phyloP scores from a whole-genome alignment of 2,113 vertebrate species.

The Pluvialis apricaria region DNA sequence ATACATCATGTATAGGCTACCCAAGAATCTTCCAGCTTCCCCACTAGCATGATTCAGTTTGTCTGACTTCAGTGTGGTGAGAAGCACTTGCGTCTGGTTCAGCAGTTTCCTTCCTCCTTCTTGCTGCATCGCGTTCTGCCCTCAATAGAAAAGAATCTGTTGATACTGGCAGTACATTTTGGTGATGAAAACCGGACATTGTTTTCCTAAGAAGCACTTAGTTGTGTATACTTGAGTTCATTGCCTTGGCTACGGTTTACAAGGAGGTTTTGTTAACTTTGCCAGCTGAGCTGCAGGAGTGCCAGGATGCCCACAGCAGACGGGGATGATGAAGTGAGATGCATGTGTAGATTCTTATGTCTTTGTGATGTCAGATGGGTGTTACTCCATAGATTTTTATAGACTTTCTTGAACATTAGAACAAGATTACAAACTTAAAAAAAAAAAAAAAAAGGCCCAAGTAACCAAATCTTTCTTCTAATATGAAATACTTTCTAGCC shows the following conservation, averaged over 20 bases:
- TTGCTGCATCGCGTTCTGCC: background rate
- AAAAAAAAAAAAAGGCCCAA: background rate
- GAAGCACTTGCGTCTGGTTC: background rate
- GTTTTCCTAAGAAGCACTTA: background rate
- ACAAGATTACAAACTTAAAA: background rate
- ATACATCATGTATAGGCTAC: accelerated
- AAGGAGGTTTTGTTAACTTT: background rate
- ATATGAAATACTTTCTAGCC: background rate
- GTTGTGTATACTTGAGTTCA: background rate
- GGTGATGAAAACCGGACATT: background rate
- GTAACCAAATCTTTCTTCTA: background rate
- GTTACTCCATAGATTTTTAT: background rate
- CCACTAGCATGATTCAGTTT: background rate
- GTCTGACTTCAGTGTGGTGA: background rate
- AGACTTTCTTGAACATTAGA: background rate
- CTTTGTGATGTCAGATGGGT: background rate
- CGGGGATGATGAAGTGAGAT: background rate
- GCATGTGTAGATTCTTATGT: background rate
- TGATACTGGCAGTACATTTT: background rate
- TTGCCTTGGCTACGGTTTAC: background rate
- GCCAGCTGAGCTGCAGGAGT: background rate
- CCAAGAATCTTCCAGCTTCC: background rate
- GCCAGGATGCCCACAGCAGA: background rate
- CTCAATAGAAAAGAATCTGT: background rate
- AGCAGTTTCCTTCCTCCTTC: background rate